phyloP scores from a whole-genome alignment of 1,140 invertebrate species.

The Drosophila oshimai region DNA sequence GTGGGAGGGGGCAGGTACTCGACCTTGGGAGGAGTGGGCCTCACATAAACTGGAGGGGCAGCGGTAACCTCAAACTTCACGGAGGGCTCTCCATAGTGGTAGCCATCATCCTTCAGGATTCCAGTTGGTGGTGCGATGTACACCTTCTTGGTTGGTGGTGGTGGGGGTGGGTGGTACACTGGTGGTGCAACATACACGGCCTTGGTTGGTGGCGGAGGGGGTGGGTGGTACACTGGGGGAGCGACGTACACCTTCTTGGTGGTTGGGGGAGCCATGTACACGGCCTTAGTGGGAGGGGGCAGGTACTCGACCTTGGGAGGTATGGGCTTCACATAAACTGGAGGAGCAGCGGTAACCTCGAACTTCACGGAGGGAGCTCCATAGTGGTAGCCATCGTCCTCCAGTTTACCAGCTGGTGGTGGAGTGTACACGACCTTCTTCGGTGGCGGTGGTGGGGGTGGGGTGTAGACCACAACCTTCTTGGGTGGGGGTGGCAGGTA shows the following conservation, averaged over 20 bases:
- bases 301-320: constrained; percentile 20
- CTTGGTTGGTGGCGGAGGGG: constrained; percentile 21
- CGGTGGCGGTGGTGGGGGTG: constrained; percentile 35
- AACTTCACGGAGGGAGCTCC: constrained; percentile 15
- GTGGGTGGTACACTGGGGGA: neutral
- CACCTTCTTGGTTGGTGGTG: constrained; percentile 22
- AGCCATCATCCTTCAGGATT: constrained; percentile 59
- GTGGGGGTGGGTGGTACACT: constrained; percentile 22
- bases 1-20: constrained; percentile 22
- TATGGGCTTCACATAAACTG: constrained; percentile 2
- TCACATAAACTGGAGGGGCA: constrained; percentile 1
- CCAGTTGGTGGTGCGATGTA: constrained; percentile 43
- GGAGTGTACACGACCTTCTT: constrained; percentile 26
- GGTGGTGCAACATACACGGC: constrained; percentile 7
- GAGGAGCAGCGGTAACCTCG: constrained; percentile 5
- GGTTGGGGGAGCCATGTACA: constrained; percentile 25
- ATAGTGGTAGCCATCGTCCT: constrained; percentile 33
- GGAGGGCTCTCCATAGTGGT: constrained; percentile 10
- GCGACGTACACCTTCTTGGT: constrained; percentile 12
- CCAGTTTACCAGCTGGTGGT: constrained; percentile 8
- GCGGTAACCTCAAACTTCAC: neutral
- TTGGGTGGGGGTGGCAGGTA: constrained; percentile 17
- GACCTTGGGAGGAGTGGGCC: constrained; percentile 19
- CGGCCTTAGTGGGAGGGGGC: constrained; percentile 25
- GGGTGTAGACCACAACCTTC: constrained; percentile 26